Conservation (phyloP, 2,888 invertebrate species). For the Emmelina monodactyla region DNA sequence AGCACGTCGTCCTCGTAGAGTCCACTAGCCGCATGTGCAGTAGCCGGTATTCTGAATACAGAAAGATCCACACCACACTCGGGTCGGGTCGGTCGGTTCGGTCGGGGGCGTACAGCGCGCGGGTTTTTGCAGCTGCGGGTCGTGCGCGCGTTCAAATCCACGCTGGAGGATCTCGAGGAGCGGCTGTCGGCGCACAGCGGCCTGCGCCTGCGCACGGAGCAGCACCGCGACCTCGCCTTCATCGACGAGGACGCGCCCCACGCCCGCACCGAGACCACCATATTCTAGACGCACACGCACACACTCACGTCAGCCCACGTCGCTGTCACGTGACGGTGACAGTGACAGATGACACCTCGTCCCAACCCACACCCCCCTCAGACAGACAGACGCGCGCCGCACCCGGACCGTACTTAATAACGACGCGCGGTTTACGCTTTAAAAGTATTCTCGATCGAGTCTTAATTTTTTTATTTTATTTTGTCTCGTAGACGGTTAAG, state of each 20-base stretch:
- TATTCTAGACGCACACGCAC: conserved; percentile 30
- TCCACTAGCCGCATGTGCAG: no score
- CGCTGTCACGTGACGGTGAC: conserved; percentile 13
- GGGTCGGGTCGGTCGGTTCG: conserved; percentile 14
- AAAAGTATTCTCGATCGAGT: conserved; percentile 20
- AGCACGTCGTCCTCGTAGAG: no score
- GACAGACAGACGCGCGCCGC: no score
- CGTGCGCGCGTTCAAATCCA: conserved; percentile 99
- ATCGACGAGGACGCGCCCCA: conserved; percentile 71
- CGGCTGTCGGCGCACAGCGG: conserved; percentile 98
- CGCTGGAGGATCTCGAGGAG: conserved; percentile 99
- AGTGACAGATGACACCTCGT: no score
- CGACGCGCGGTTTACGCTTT: not conserved
- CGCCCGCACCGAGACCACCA: conserved; percentile 46
- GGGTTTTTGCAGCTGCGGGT: conserved; percentile 96
- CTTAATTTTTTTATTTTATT: conserved; percentile 18
- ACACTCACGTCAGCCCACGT: conserved; percentile 16
- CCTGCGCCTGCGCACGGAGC: conserved; percentile 89
- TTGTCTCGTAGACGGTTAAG: conserved; percentile 27
- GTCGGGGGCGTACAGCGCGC: conserved; percentile 19
- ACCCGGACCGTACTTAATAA: no score
- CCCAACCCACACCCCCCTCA: no score
- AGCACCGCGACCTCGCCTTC: conserved; percentile 84
- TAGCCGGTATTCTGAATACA: conserved; percentile 48
- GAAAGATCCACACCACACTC: conserved; percentile 60